Percentiles rank a stretch among this genome's conserved stretches.
Conservation (phyloP, 2,113 vertebrate genomes). For the Pterocles orientalis region DNA sequence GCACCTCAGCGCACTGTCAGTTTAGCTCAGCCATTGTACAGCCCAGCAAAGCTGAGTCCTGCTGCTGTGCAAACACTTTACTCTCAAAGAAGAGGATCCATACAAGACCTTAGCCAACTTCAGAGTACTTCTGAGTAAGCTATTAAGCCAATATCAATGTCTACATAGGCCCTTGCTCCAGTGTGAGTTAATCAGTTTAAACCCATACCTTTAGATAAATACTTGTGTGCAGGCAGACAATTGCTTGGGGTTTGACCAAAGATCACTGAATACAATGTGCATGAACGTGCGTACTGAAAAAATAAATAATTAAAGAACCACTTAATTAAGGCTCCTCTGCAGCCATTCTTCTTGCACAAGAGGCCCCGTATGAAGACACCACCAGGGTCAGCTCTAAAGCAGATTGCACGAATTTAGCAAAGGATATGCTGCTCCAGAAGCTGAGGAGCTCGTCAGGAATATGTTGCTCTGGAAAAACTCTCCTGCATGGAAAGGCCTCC, state of each 20-base stretch:
- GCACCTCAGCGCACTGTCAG: background rate
- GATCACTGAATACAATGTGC: conserved; percentile 36
- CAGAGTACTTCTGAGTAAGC: conserved; percentile 39
- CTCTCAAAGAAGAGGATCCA: background rate
- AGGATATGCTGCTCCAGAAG: background rate
- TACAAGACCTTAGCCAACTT: conserved; percentile 38
- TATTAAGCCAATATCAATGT: conserved; percentile 12
- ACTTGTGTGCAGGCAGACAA: conserved; percentile 4
- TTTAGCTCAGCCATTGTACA: background rate
- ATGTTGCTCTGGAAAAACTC: background rate
- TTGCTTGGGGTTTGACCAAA: conserved; percentile 12
- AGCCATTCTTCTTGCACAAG: background rate
- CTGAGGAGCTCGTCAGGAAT: background rate
- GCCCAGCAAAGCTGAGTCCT: background rate
- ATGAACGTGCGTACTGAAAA: background rate
- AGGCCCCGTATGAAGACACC: background rate
- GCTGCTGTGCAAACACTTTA: conserved; percentile 24
- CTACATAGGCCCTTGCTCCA: background rate
- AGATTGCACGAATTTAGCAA: background rate
- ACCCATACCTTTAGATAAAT: conserved; percentile 28
- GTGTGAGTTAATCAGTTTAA: conserved; percentile 45
- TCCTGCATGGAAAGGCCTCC: background rate
- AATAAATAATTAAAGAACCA: conserved; percentile 14
- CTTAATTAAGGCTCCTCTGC: background rate
- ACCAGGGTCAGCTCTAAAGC: background rate